Conservation (phyloP, 2,113 vertebrate species). For the Rafetus swinhoei region DNA sequence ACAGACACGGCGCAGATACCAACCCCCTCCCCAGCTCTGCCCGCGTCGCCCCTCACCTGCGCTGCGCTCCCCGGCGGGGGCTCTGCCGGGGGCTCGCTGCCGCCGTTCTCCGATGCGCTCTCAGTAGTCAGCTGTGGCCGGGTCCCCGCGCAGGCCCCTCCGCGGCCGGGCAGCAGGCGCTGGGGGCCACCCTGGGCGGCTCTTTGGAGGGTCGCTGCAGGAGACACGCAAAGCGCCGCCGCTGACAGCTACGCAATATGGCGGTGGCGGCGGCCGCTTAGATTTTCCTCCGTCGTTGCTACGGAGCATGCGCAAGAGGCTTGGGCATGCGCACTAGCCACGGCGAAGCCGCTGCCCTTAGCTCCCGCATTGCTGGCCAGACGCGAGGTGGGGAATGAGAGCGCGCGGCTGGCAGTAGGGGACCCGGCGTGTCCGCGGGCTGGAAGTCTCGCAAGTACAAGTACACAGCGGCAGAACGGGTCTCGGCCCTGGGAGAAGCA, state of each 20-base stretch:
- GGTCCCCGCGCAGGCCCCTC: neutral
- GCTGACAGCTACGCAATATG: constrained; percentile 81
- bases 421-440: too few relatives aligned
- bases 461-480: neutral
- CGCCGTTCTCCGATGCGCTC: neutral
- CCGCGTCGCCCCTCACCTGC: constrained; percentile 48
- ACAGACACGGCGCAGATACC: neutral
- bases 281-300: neutral
- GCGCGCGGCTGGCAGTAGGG: neutral
- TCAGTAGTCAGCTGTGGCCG: neutral
- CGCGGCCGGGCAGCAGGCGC: constrained; percentile 27
- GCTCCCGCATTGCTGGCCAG: neutral
- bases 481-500: neutral
- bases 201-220: neutral
- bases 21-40: neutral
- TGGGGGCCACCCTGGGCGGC: constrained; percentile 13
- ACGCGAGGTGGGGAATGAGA: fast-evolving
- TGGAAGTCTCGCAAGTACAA: too few relatives aligned
- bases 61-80: neutral
- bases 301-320: neutral
- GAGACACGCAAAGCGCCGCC: neutral
- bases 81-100: neutral
- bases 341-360: neutral
- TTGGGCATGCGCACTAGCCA: constrained; percentile 16
- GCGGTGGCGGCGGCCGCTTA: constrained; percentile 49